These are phyloP conservation scores for Hydrophis major DNA, from an alignment of 2,797 vertebrate species.

Conservation along the genomic window DNA sequence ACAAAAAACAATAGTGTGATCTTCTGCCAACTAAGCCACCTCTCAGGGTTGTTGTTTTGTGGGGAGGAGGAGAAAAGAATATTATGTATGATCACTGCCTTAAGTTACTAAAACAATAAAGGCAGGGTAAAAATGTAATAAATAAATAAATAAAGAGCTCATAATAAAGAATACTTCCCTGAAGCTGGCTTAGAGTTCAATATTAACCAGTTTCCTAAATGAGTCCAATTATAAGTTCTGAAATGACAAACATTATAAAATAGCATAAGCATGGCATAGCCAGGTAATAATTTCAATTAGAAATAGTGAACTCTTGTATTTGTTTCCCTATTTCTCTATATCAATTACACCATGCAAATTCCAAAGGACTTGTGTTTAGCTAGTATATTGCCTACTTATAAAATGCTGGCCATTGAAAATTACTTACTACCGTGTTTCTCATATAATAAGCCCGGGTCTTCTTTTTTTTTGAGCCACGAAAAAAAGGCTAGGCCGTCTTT, in stretches of 20 bases:
- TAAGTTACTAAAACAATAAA: neutral
- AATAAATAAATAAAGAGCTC: no score
- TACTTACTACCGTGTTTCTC: neutral
- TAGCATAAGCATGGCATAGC: neutral
- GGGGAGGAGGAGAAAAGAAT: neutral
- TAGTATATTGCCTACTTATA: neutral
- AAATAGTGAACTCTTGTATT: neutral
- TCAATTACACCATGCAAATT: neutral
- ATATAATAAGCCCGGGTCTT: no score
- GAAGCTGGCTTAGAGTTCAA: neutral
- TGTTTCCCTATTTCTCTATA: neutral
- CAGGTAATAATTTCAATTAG: neutral
- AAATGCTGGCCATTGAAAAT: neutral
- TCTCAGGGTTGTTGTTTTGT: neutral
- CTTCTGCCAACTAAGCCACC: neutral
- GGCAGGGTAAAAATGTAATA: neutral
- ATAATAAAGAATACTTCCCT: neutral
- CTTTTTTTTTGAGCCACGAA: no score
- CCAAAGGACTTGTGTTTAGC: neutral
- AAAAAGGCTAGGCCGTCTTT: no score
- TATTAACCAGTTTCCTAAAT: neutral
- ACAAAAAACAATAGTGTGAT: neutral
- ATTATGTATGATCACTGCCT: neutral
- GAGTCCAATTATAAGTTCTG: neutral
- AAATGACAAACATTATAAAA: neutral